Percentiles rank a stretch among this genome's conserved stretches.
phyloP scores from a whole-genome alignment of 2,113 vertebrate species.

The Nerophis lumbriciformis region DNA sequence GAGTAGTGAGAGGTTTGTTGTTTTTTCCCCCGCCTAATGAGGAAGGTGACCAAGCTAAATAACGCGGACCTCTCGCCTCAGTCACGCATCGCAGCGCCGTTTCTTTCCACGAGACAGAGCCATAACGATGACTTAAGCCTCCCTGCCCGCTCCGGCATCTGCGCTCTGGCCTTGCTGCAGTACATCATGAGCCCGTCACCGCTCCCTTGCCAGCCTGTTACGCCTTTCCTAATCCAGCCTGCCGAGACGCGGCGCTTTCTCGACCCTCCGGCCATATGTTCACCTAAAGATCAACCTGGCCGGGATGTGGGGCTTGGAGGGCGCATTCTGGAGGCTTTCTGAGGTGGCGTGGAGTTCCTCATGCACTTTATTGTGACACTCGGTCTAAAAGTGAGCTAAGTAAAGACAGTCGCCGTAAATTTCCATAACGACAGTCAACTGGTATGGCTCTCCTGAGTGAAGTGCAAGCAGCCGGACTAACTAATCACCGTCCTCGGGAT shows the following conservation, averaged over 20 bases:
- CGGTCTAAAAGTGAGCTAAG: constrained; percentile 16
- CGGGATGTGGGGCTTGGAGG: constrained; percentile 32
- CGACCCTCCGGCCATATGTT: constrained; percentile 66
- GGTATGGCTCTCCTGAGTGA: constrained; percentile 65
- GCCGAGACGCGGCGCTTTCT: constrained; percentile 56
- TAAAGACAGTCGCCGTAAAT: constrained; percentile 36
- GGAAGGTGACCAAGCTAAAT: constrained; percentile 24
- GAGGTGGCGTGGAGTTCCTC: constrained; percentile 38
- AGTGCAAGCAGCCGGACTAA: constrained; percentile 44
- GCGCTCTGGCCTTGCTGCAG: constrained; percentile 61
- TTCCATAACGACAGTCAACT: constrained; percentile 59
- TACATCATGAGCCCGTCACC: constrained; percentile 64
- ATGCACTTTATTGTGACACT: constrained; percentile 1
- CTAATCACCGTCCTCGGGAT: constrained; percentile 52
- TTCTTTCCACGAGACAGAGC: constrained; percentile 61
- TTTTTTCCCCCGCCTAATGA: constrained; percentile 18
- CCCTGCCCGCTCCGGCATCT: constrained; percentile 67
- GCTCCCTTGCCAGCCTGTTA: constrained; percentile 65
- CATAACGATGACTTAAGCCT: constrained; percentile 64
- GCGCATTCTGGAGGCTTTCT: constrained; percentile 48
- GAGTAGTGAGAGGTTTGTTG: too few relatives aligned
- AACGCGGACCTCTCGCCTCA: constrained; percentile 31
- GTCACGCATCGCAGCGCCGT: constrained; percentile 47
- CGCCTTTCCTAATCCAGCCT: constrained; percentile 65
- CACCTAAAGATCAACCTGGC: constrained; percentile 61